Conservation (phyloP, 2,113 vertebrate genomes). For the Blennius ocellaris region DNA sequence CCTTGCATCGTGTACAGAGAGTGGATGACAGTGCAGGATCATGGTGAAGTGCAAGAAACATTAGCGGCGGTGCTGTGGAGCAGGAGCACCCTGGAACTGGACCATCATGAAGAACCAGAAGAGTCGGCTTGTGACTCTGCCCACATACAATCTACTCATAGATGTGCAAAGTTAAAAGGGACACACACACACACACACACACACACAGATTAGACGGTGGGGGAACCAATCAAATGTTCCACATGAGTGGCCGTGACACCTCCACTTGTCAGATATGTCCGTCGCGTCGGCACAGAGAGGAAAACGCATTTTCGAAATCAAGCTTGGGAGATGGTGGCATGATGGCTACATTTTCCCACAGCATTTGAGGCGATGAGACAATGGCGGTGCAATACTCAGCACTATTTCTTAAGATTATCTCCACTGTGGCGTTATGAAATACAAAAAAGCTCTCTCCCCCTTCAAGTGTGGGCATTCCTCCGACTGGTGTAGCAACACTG, state of each 20-base stretch:
- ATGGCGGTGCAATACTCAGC: constrained; percentile 67
- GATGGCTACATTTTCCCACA: constrained; percentile 49
- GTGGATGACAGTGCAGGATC: constrained; percentile 16
- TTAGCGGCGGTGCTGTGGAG: constrained; percentile 8
- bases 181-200: constrained; percentile 33
- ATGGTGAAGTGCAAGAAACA: constrained; percentile 31
- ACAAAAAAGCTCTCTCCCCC: constrained; percentile 28
- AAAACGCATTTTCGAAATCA: constrained; percentile 14
- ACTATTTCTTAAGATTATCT: constrained; percentile 70
- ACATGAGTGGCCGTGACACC: constrained; percentile 44
- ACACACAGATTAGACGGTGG: too few species aligned
- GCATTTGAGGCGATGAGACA: constrained; percentile 56
- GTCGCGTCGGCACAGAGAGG: constrained; percentile 6
- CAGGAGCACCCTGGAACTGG: constrained; percentile 24
- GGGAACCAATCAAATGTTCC: constrained; percentile 23
- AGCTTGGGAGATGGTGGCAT: constrained; percentile 34
- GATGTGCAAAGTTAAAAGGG: constrained; percentile 34
- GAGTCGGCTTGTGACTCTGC: constrained; percentile 17
- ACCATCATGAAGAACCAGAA: constrained; percentile 18
- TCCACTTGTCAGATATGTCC: constrained; percentile 45
- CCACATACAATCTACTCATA: constrained; percentile 49
- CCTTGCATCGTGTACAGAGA: neutral
- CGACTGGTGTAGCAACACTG: constrained; percentile 54
- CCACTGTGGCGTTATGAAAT: constrained; percentile 56
- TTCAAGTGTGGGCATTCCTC: neutral